Base-by-base conservation (phyloP, 2,888 invertebrate genomes). In the Cephonodes hylas region DNA sequence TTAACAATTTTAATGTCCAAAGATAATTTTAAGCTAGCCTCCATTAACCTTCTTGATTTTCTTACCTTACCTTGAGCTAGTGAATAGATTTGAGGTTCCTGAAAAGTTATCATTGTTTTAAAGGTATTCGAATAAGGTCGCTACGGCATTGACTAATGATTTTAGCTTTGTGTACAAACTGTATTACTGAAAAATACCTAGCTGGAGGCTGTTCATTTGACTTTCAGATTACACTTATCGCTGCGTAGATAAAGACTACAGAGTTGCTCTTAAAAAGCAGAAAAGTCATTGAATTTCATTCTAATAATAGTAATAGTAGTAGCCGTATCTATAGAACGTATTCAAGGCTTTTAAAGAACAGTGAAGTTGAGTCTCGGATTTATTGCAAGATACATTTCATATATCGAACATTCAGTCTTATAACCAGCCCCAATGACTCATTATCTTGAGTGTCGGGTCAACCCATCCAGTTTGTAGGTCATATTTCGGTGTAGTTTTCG, bases 61-160 rank as follows among this genome's bases (percentile, higher is more conserved):
- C 53, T 18, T 31, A 18, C 0, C 18, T 53, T 31, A 53, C 53
- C 53, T 53, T 53, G 53, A 53, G 53, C 18, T 18, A 53, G 31
- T 31, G 27, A 53, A 53, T 18, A 53, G 15, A 31, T 53, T 53
- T 53, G 53, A 31, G 53, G 53, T 53, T 53, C 53, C 53, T 53
- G 53, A 53, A 53, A 25, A 18, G 31, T 53, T 53, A 53, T 46
- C 46, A 23, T 53, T 27, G 48, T 48, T 48, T 53, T 31, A n/a
- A 53, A 13, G 31, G 7, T 31, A 15, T 53, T 31, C 27, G 31
- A 53, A 2, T 31, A 27, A 53, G 53, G 53, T 31, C 53, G 53
- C 7, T 18, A 4, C 27, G 15, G 27, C 53, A 53, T 53, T 53
- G 31, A 53, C 10, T 27, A n/a, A 38, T n/a, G 38, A 38, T 38